Evolutionary conservation across 2,113 vertebrate genomes (phyloP), one percentile per base, ranked within the genome.

Genomic region (Haemorhous mexicanus): DNA sequence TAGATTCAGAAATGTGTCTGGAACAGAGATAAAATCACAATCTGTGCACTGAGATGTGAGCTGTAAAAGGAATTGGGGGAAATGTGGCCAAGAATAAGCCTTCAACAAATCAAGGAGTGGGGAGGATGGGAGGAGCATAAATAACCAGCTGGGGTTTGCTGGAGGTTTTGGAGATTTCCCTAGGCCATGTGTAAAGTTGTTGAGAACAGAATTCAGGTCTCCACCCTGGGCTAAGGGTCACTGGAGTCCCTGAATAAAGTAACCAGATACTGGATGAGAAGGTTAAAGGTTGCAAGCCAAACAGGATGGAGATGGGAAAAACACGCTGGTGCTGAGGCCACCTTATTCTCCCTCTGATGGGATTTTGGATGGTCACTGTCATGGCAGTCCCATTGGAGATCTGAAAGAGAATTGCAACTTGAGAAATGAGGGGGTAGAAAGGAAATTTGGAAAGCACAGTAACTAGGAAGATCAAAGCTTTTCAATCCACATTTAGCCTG

Each of bases 201-300:
- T 2, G 7, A 85, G 67, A 66, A 8, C 19, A 76, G 62, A 5
- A 2, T 33, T 50, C 21, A 43, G 47, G 50, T 66, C 63, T 84
- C 68, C 52, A 35, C 79, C 44, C 27, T 37, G 55, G 81, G 50
- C 81, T 79, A 81, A 80, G 75, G 47, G 13, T 91, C 47, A 39
- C 67, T 49, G 35, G 62, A 80, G 46, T 30, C 78, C 41, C 78
- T 55, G 55, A 88, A 70, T 83, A 73, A 74, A 91, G 92, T 52
- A 83, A 94, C 23, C 55, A 81, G 92, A 89, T 77, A 55, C 59
- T 90, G 85, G 56, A 28, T 35, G 72, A 8, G 92, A 96, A 97
- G 90, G 87, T 83, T 70, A 77, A 90, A 94, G 78, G 59, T 77
- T 43, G 39, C 41, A 53, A 73, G 10, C 24, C 81, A 79, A 73